Conservation (phyloP, 2,888 invertebrate genomes). For the Theretra japonica region DNA sequence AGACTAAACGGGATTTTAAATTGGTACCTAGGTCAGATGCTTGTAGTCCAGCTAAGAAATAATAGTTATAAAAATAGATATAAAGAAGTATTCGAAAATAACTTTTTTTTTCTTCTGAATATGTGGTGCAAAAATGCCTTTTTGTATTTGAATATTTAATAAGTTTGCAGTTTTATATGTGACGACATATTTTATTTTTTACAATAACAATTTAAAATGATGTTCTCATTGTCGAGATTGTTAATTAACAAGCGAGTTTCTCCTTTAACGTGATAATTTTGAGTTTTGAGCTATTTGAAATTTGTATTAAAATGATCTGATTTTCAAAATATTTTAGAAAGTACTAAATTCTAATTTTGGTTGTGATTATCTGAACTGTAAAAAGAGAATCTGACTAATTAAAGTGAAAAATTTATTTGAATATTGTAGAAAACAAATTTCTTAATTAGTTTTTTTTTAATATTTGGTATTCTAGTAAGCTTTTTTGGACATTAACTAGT, state of each 20-base stretch:
- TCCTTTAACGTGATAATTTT: too few species aligned
- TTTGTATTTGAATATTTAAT: not conserved
- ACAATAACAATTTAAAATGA: not conserved
- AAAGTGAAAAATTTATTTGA: too few species aligned
- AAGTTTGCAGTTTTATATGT: not conserved
- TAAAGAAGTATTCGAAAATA: not conserved
- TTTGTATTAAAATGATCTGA: not conserved
- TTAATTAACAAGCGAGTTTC: not conserved
- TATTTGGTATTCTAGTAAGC: too few species aligned
- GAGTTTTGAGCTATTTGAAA: too few species aligned
- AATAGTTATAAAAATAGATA: not conserved
- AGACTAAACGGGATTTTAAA: not conserved
- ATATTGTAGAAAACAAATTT: too few species aligned
- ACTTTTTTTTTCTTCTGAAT: not conserved
- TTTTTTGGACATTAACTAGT: too few species aligned
- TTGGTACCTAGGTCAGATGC: not conserved
- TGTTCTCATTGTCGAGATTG: not conserved
- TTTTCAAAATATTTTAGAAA: not conserved
- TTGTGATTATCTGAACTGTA: too few species aligned
- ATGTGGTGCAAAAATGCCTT: not conserved
- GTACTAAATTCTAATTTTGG: not conserved
- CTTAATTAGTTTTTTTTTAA: too few species aligned
- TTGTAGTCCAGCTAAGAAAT: constrained; percentile 1
- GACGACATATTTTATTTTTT: not conserved
- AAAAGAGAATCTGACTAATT: too few species aligned